Base-by-base conservation (phyloP, 2,113 vertebrate species). In the Phalacrocorax carbo region DNA sequence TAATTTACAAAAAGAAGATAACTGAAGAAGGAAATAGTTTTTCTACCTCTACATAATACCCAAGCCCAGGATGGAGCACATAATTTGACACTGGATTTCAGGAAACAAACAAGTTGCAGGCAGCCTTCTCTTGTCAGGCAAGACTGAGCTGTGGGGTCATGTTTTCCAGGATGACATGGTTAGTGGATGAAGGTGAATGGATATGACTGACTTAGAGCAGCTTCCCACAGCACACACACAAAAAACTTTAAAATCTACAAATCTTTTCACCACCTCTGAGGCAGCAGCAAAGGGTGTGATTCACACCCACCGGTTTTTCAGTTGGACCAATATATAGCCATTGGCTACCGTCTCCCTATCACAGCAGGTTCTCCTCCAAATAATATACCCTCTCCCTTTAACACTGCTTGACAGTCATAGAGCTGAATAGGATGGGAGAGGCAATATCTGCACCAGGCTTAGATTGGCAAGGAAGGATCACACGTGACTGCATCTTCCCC, bases 21-120 rank as follows among this genome's bases (percentile, higher is more conserved):
- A 89, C 42, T n/a, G 62, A 80, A 88, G 21, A 12, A 58, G 64
- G 38, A 93, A 93, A 82, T 48, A 86, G 82, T 86, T 72, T 23
- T 76, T 94, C 48, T 48, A 80, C 71, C 30, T 76, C 48, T 42
- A 5, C 60, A n/a, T 27, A 61, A 46, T 69, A 49, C n/a, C 54
- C 62, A 87, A 58, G 54, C 4, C 34, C 57, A 94, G 68, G 77
- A 78, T 57, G 76, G 86, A 91, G 75, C 68, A 90, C 54, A 71
- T 64, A 11, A 94, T 42, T 86, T 88, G 51, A 68, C 36, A 82
- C 5, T 57, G n/a, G 69, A 84, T 91, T 96, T 95, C 94, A 86
- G 76, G 57, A 89, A 83, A 75, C 23, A 55, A 93, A 69, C 62
- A 86, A 75, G 64, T 79, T 93, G 49, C 7, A 4, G 72, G 75